phyloP scores from a whole-genome alignment of 1,140 invertebrate species.

The Cheumatopsyche charites region DNA sequence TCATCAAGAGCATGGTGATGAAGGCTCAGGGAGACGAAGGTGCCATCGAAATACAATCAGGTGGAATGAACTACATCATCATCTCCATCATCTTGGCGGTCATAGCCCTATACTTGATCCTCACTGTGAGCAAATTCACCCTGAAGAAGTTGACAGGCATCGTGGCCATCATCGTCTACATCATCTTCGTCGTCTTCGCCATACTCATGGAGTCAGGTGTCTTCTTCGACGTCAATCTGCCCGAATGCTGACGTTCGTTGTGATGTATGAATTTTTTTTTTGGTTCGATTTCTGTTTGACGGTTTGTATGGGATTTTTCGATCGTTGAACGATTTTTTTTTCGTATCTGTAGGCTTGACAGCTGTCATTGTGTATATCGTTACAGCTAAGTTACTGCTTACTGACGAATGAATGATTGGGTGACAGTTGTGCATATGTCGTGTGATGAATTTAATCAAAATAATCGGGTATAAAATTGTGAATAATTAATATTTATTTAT shows the following conservation, averaged over 20 bases:
- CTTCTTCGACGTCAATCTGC: constrained; percentile 59
- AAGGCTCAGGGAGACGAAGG: constrained; percentile 56
- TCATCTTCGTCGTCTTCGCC: constrained; percentile 67
- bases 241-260: constrained; percentile 52
- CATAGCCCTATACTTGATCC: constrained; percentile 62
- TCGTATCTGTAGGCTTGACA: too few relatives aligned
- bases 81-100: constrained; percentile 67
- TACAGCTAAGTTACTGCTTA: too few relatives aligned
- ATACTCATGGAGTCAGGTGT: constrained; percentile 64
- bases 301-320: too few relatives aligned
- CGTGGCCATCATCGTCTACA: constrained; percentile 65
- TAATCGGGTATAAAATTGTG: too few relatives aligned
- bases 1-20: constrained; percentile 72
- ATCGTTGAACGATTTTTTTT: too few relatives aligned
- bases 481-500: too few relatives aligned
- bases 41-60: constrained; percentile 63
- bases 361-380: too few relatives aligned
- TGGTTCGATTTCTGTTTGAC: too few relatives aligned
- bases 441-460: too few relatives aligned
- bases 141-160: constrained; percentile 66
- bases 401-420: too few relatives aligned
- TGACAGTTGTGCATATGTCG: too few relatives aligned
- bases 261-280: too few relatives aligned
- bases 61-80: constrained; percentile 69
- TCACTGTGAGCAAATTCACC: constrained; percentile 64